These are phyloP conservation scores for Drosophila atroscutellata DNA, from an alignment of 2,888 invertebrate species.

Conservation along the genomic window DNA sequence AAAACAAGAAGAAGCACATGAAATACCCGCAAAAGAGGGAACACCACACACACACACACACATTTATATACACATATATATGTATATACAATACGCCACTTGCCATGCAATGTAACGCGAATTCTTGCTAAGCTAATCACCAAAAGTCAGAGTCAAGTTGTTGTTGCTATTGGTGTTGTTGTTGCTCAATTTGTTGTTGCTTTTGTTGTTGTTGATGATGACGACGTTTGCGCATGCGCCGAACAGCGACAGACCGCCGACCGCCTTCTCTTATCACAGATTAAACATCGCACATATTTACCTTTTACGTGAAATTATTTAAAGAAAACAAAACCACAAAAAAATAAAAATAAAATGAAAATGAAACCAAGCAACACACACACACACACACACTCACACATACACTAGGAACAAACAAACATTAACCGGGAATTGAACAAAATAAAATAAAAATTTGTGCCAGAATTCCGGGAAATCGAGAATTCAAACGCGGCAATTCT, in stretches of 20 bases:
- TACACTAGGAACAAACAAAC: constrained; percentile 66
- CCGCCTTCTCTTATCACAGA: constrained; percentile 64
- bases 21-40: constrained; percentile 44
- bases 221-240: constrained; percentile 66
- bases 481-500: constrained; percentile 70
- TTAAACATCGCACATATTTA: constrained; percentile 71
- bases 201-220: constrained; percentile 31
- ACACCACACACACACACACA: constrained; percentile 25
- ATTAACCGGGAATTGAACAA: constrained; percentile 73
- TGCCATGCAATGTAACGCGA: constrained; percentile 70
- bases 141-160: constrained; percentile 66
- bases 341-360: constrained; percentile 42
- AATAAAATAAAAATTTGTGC: constrained; percentile 54
- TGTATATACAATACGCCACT: constrained; percentile 26
- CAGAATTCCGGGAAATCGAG: constrained; percentile 70
- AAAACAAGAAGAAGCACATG: constrained; percentile 13
- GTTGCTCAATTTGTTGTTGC: constrained; percentile 23
- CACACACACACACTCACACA: constrained; percentile 20
- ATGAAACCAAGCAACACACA: constrained; percentile 44
- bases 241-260: constrained; percentile 25
- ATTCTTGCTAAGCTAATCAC: constrained; percentile 80
- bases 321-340: constrained; percentile 66
- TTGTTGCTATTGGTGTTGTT: constrained; percentile 23
- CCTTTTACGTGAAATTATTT: constrained; percentile 78
- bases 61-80: neutral